Conservation (phyloP, 2,888 invertebrate species). For the Mactromeris polynyma region DNA sequence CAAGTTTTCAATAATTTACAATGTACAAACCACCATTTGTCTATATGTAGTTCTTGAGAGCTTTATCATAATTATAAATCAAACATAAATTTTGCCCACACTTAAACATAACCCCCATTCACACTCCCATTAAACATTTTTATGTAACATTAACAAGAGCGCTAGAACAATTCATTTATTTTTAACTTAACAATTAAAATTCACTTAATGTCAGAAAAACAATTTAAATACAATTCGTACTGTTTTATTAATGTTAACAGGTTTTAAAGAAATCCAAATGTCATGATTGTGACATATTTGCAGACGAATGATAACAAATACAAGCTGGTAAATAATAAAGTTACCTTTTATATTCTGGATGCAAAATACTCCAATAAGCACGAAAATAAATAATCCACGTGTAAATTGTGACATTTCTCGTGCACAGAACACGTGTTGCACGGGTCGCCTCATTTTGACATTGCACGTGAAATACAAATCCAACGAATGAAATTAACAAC, state of each 20-base stretch:
- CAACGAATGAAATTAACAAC: neutral
- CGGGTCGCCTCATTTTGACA: constrained; percentile 50
- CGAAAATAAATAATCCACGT: constrained; percentile 48
- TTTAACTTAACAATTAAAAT: constrained; percentile 11
- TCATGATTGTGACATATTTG: neutral
- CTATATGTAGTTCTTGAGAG: too few species aligned
- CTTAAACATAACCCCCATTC: neutral
- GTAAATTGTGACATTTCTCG: constrained; percentile 39
- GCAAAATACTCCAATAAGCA: constrained; percentile 46
- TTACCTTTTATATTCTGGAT: constrained; percentile 51
- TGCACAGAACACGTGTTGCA: constrained; percentile 30
- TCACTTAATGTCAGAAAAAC: neutral
- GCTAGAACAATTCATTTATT: neutral
- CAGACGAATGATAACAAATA: neutral
- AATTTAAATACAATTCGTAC: neutral
- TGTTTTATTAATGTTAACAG: neutral
- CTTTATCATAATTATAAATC: neutral
- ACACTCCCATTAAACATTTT: neutral
- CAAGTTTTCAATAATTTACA: too few species aligned
- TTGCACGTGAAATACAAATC: constrained; percentile 42
- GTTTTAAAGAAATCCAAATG: neutral
- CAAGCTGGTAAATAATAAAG: neutral
- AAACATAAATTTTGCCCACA: neutral
- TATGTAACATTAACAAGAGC: neutral
- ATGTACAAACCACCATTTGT: too few species aligned